A percentile compares a stretch with the other conserved stretches of the same genome.
Evolutionary conservation across 2,888 invertebrate species (phyloP).

Genomic region (Dolomedes plantarius): DNA sequence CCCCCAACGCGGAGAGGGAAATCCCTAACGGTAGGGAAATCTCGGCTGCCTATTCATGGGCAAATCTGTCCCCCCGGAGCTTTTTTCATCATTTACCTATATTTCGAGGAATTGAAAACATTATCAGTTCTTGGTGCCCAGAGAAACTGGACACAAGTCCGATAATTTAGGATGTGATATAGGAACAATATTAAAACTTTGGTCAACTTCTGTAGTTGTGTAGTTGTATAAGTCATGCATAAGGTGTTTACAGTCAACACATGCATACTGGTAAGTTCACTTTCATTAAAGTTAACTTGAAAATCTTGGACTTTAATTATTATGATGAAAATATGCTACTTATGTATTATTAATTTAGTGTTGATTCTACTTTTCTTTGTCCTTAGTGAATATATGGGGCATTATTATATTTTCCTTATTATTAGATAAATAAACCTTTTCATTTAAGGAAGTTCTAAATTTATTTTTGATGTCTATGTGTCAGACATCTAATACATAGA

Average conservation of each 20-base stretch:
- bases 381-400: too few species aligned
- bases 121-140: slow-evolving; percentile 2
- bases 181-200: background rate
- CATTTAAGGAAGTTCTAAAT: too few species aligned
- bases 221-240: slow-evolving; percentile 32
- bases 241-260: slow-evolving; percentile 15
- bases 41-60: background rate
- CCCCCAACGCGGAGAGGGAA: background rate
- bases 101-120: slow-evolving; percentile 8
- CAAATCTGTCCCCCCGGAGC: slow-evolving; percentile 30
- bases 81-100: background rate
- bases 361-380: too few species aligned
- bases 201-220: too few species aligned
- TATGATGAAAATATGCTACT: too few species aligned
- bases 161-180: slow-evolving; percentile 35
- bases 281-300: too few species aligned
- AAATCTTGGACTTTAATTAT: too few species aligned
- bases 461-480: too few species aligned
- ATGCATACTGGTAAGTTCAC: slow-evolving; percentile 34
- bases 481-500: too few species aligned
- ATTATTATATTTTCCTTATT: too few species aligned
- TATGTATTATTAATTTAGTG: too few species aligned
- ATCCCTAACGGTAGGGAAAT: slow-evolving; percentile 31
- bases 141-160: slow-evolving; percentile 10
- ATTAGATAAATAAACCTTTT: too few species aligned